Evolutionary conservation across 2,113 vertebrate species (phyloP).

Genomic region (Cricetomys ansorgei): DNA sequence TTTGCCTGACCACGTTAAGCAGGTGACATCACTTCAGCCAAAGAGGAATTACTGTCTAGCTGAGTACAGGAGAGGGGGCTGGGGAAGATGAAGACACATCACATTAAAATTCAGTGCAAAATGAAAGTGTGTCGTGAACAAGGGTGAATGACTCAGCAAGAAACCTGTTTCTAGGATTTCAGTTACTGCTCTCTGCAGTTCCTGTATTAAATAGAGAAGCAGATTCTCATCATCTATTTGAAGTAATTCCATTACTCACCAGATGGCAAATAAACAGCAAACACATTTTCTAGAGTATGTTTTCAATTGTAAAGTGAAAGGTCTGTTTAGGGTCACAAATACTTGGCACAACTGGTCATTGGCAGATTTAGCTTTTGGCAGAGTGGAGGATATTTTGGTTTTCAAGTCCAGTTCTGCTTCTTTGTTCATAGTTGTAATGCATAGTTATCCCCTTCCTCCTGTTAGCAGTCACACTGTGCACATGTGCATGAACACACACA

Average conservation of each 20-base stretch:
- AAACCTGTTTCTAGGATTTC: conserved; percentile 57
- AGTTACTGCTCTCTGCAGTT: conserved; percentile 38
- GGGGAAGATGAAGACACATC: conserved; percentile 34
- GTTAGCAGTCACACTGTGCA: not conserved
- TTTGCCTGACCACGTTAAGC: not conserved
- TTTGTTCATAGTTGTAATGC: not conserved
- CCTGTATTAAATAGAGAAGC: conserved; percentile 53
- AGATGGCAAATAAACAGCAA: conserved; percentile 65
- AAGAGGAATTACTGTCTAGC: conserved; percentile 61
- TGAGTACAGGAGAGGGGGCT: conserved; percentile 3
- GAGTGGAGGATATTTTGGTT: conserved; percentile 25
- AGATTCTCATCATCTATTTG: conserved; percentile 56
- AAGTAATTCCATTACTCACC: conserved; percentile 57
- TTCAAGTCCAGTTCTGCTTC: not conserved
- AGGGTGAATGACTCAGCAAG: conserved; percentile 75
- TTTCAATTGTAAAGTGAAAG: conserved; percentile 48
- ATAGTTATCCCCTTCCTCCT: conserved; percentile 3
- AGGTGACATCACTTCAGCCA: not conserved
- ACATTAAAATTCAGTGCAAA: conserved; percentile 76
- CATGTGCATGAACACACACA: not conserved
- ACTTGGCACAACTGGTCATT: conserved; percentile 14
- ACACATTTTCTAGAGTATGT: conserved; percentile 46
- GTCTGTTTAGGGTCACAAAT: conserved; percentile 39
- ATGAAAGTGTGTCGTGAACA: conserved; percentile 63
- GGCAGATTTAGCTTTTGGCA: conserved; percentile 44